phyloP scores from a whole-genome alignment of 2,888 invertebrate species.

The Leptopilina myrica region DNA sequence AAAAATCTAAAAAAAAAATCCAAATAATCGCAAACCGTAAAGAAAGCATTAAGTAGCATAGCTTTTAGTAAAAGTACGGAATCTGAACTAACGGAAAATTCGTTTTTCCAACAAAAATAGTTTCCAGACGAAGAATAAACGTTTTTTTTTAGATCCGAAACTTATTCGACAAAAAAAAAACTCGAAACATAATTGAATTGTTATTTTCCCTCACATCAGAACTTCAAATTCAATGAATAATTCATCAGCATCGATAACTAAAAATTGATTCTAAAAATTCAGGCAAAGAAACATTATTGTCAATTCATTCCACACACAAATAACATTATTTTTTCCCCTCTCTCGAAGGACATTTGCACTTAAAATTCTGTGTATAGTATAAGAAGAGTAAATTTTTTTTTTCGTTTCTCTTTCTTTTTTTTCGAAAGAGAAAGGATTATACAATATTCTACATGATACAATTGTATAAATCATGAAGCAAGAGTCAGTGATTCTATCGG shows the following conservation, averaged over 20 bases:
- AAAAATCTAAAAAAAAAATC: too few species aligned
- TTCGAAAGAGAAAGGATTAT: constrained; percentile 2
- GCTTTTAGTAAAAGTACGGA: too few species aligned
- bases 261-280: constrained; percentile 15
- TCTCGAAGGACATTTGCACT: constrained; percentile 23
- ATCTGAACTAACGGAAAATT: too few species aligned
- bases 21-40: too few species aligned
- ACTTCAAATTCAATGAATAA: constrained; percentile 3
- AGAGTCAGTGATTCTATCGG: constrained; percentile 4
- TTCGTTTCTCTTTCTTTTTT: too few species aligned
- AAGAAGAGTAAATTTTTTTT: constrained; percentile 19
- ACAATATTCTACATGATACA: not conserved
- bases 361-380: constrained; percentile 25
- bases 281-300: not conserved
- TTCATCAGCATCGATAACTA: not conserved
- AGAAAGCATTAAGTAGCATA: too few species aligned
- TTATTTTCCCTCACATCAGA: not conserved
- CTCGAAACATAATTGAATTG: not conserved
- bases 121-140: too few species aligned
- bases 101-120: too few species aligned
- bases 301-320: constrained; percentile 34
- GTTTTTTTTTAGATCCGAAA: too few species aligned
- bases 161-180: too few species aligned
- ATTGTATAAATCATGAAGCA: constrained; percentile 18
- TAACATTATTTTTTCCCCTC: constrained; percentile 9